Base-by-base conservation (phyloP, 2,113 vertebrate species). In the Cardinalis cardinalis region DNA sequence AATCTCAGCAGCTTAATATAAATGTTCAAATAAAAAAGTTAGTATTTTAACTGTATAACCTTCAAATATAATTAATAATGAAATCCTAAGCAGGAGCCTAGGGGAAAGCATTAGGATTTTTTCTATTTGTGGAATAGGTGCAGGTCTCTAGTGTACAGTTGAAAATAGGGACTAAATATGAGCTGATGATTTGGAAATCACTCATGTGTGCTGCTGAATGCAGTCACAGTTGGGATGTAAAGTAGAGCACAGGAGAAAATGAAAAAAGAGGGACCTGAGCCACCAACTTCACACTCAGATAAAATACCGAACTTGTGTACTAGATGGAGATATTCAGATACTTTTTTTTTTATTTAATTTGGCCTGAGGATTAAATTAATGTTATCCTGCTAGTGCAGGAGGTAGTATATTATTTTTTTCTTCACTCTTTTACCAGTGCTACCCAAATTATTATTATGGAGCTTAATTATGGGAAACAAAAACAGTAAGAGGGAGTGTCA, bases 31-130 rank as follows among this genome's bases (percentile, higher is more conserved):
- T 97, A 96, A 97, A 95, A 97, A 96, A 96, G 60, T 96, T 96
- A 95, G 94, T 94, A 93, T 96, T 96, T 97, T 96, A 95, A 95
- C 96, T 91, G 81, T 96, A 97, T 96, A 97, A 93, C 96, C 91
- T 96, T 97, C 89, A 96, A 95, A 94, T 84, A 95, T 97, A 97
- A 97, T 97, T 95, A 97, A 91, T 96, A 97, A 96, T 95, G 95
- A 91, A 97, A 96, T 95, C 93, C 92, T 95, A 95, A 97, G 92
- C 68, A 89, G 80, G 61, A 87, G 61, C 81, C 93, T 89, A 72
- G 88, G 75, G 92, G 95, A 95, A 95, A 93, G 86, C 82, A 88
- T 91, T 96, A 92, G 92, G 77, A 87, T 95, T 93, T 82, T 95
- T 95, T 97, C 94, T 96, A 91, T 96, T 96, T 95, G 93, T 93